Percentiles rank a stretch among this genome's conserved stretches.
These are phyloP conservation scores for Leptinotarsa undecemlineata DNA, from an alignment of 1,140 invertebrate species.

Conservation along the genomic window DNA sequence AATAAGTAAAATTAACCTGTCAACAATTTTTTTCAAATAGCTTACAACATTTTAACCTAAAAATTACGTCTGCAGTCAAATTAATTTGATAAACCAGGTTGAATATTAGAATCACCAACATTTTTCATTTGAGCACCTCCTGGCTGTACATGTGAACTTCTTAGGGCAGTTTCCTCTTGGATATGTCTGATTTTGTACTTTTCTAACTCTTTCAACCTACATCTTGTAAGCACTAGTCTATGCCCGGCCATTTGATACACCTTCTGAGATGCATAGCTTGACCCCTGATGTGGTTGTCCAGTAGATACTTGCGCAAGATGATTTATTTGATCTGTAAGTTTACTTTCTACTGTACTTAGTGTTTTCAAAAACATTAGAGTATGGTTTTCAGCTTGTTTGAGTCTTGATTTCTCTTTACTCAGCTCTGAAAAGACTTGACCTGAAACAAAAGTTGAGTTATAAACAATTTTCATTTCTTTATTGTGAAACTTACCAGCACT, in stretches of 20 bases:
- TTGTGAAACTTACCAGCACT: slow-evolving; percentile 74
- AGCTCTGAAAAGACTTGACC: slow-evolving; percentile 87
- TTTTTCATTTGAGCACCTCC: slow-evolving; percentile 10
- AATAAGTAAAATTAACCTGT: too few species aligned
- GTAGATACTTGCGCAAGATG: slow-evolving; percentile 96
- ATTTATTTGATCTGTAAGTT: slow-evolving; percentile 91
- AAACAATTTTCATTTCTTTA: not conserved
- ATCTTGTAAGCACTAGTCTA: slow-evolving; percentile 85
- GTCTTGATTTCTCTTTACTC: slow-evolving; percentile 91
- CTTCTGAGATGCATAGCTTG: slow-evolving; percentile 92
- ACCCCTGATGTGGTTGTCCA: slow-evolving; percentile 94
- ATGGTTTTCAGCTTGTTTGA: slow-evolving; percentile 90
- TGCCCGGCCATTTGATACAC: slow-evolving; percentile 96
- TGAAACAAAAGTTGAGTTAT: slow-evolving; percentile 53
- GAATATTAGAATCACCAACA: slow-evolving; percentile 17
- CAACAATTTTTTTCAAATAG: too few species aligned
- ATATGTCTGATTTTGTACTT: slow-evolving; percentile 77
- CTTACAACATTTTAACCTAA: too few species aligned
- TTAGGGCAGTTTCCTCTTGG: slow-evolving; percentile 55
- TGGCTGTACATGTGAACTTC: slow-evolving; percentile 7
- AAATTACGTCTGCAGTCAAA: not conserved
- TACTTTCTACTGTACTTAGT: slow-evolving; percentile 83
- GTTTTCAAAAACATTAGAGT: slow-evolving; percentile 90
- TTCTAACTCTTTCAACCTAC: slow-evolving; percentile 83
- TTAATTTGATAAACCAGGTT: slow-evolving; percentile 27